Evolutionary conservation across 1,140 invertebrate species (phyloP), one percentile per base, ranked within the genome.

Genomic region (Drosophila pseudoobscura): DNA sequence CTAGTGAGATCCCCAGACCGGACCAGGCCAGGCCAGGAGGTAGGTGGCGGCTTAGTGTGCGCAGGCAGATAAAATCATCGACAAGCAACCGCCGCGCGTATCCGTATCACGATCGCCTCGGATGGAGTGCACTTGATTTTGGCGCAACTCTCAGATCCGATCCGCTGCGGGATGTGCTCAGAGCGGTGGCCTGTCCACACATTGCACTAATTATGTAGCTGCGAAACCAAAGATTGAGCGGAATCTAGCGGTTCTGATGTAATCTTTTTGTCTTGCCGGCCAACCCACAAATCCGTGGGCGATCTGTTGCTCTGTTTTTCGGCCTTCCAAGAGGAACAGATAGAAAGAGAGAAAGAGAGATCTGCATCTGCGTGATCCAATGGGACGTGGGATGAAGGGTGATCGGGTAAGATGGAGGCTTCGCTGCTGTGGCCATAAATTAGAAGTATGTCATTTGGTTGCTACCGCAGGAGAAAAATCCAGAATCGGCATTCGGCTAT

Each of bases 391-490:
- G 60, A 39, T 58, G 11, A 44, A 50, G 24, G 24, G 4, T 26
- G 20, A 49, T 59, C 43, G 50, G 68, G 50, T 68, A 45, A 53
- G 60, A 20, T 35, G 59, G 26, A 44, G 57, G 26, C 39, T 61
- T 69, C 55, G 26, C 29, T 64, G 73, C 59, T 64, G 50, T 60
- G 53, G 71, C 83, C 84, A 87, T 87, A 88, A 87, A 87, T 88
- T 89, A 87, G 83, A 87, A 87, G 83, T 87, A 83, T 87, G 83
- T 87, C 83, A 87, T 87, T 83, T 88, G 70, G 71, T 39, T 61
- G 82, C 83, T 88, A 82, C 82, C 63, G 64, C 78, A 60, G 74
- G 55, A 75, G 61, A 62, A 49, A 75, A 41, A 58, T 57, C 52
- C 61, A 69, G 56, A 76, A 75, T 69, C 74, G 63, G 62, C 70